Evolutionary conservation across 53 echinoderm and acorn worm genomes (phyloP), one percentile per base, ranked within the genome.

Genomic region (Echinometra lucunter): DNA sequence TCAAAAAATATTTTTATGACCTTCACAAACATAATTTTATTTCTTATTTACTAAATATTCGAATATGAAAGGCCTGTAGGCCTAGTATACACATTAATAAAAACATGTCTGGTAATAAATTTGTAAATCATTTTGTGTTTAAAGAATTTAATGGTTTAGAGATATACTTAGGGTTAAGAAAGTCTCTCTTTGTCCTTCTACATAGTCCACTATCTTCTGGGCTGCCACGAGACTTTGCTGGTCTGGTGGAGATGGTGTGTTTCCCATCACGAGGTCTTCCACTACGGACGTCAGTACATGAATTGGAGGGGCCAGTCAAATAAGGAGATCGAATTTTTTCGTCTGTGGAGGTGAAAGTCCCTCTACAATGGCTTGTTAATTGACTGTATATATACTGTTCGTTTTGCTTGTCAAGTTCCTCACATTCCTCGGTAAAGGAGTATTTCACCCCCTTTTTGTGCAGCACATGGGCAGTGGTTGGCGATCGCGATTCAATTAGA

Each of bases 121-220:
- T 18, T 18, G 8, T 8, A 8, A 58, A 58, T 18, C 58, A 13
- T 58, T 58, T 58, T 18, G 4, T 49, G 9, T 6, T 49, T 49
- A 58, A 58, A 58, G 11, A 5, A 58, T 58, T 58, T 12, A 12
- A 8, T 5, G 2, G 16, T 58, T 18, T 19, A 12, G 58, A 18
- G 17, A 58, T 66, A 30, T 35, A 67, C 40, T 67, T 91, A 91
- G 44, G 16, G 44, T 23, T n/a, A 91, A 19, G 19, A 91, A 67
- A 19, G 91, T 90, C 37, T 90, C 91, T 35, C 67, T 91, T 16
- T 91, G 91, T 28, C 66, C 34, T 58, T 91, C 91, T 1, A 91
- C 40, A 44, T 91, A 66, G 23, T 91, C 91, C 2, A 91, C 91
- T 1, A 66, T 66, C 89, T 45, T 56, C 28, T 49, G 57, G 8